Percentiles rank a stretch among this genome's conserved stretches.
Conservation (phyloP, 2,113 vertebrate genomes). For the Ardeotis arabs region DNA sequence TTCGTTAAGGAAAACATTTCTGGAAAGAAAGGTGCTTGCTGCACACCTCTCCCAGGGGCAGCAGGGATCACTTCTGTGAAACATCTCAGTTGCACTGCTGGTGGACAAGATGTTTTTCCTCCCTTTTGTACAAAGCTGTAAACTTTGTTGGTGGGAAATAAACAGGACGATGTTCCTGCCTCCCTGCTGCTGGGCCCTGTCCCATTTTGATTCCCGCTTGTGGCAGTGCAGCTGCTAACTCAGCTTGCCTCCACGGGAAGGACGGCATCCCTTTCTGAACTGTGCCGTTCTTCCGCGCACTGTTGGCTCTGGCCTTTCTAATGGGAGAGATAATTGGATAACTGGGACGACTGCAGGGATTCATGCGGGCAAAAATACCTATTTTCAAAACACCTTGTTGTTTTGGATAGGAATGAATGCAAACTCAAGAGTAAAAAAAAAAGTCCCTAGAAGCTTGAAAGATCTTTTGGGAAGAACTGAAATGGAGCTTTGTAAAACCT, state of each 20-base stretch:
- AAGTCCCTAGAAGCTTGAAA: neutral
- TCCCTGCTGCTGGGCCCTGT: neutral
- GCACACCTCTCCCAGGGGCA: neutral
- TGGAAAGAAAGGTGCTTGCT: neutral
- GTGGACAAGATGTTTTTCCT: neutral
- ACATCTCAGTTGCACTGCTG: neutral
- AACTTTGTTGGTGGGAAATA: neutral
- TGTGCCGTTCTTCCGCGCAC: neutral
- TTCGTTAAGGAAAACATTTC: neutral
- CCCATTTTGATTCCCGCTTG: neutral
- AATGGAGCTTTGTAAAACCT: neutral
- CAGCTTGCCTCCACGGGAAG: fast-evolving
- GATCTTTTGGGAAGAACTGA: neutral
- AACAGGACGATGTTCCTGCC: neutral
- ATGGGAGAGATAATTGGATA: neutral
- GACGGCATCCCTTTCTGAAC: neutral
- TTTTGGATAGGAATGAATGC: neutral
- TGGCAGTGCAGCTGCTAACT: neutral
- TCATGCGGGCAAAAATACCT: neutral
- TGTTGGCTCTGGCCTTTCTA: neutral
- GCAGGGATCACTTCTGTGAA: neutral
- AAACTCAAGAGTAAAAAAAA: neutral
- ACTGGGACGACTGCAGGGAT: neutral
- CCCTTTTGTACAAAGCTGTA: neutral
- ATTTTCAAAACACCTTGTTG: neutral